Percentiles rank a stretch among this genome's conserved stretches.
Evolutionary conservation across 2,113 vertebrate genomes (phyloP).

Genomic region (Chionomys nivalis): DNA sequence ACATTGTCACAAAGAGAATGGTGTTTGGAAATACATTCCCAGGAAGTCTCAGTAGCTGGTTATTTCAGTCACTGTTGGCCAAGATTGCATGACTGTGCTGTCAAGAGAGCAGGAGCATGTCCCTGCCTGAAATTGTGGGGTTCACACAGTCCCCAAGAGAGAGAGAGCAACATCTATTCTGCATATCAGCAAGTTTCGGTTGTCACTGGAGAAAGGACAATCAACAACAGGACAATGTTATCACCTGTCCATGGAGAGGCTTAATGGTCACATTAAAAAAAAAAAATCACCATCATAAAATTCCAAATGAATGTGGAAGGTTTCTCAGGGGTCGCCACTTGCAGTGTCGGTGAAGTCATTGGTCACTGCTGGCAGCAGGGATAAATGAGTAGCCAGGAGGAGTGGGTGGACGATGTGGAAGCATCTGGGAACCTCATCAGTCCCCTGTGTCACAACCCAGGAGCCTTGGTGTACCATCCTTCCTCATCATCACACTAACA

Average conservation of each 20-base stretch:
- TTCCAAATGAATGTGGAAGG: neutral
- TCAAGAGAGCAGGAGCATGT: fast-evolving
- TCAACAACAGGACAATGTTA: neutral
- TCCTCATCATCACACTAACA: fast-evolving
- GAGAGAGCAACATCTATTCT: fast-evolving
- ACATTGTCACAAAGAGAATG: neutral
- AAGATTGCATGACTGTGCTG: fast-evolving
- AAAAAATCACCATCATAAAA: neutral
- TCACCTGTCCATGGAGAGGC: fast-evolving
- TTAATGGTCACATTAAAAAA: neutral
- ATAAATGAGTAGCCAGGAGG: fast-evolving
- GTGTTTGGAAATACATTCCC: neutral
- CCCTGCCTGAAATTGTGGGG: fast-evolving
- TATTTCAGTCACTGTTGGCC: fast-evolving
- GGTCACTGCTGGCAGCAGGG: neutral
- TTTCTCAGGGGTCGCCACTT: fast-evolving
- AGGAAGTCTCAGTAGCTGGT: neutral
- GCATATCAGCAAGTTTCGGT: fast-evolving
- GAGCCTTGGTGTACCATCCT: fast-evolving
- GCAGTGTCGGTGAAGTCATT: neutral
- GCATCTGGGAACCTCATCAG: neutral
- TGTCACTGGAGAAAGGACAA: neutral
- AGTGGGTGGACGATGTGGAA: fast-evolving
- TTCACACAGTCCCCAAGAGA: fast-evolving
- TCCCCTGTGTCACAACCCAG: fast-evolving